A percentile compares a stretch with the other conserved stretches of the same genome.
Evolutionary conservation across 2,797 vertebrate species (phyloP).

Genomic region (Pelochelys cantorii): DNA sequence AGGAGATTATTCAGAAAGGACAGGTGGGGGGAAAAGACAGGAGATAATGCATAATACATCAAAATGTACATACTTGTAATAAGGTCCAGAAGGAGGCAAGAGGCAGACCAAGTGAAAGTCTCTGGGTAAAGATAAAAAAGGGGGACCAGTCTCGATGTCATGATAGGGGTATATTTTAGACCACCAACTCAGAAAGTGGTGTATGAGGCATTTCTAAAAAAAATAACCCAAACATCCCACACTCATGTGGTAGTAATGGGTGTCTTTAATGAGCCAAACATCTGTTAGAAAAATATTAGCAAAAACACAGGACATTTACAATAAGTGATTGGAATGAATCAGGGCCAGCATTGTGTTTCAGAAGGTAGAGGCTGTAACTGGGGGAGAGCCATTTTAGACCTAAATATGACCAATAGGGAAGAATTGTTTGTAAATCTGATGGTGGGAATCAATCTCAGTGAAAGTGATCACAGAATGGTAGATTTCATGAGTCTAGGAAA

Average conservation of each 20-base stretch:
- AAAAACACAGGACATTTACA: background rate
- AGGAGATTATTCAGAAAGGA: background rate
- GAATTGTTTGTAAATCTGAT: background rate
- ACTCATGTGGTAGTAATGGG: background rate
- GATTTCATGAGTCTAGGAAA: background rate
- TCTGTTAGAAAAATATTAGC: background rate
- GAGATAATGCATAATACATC: background rate
- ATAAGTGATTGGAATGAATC: background rate
- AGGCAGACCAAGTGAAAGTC: background rate
- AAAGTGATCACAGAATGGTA: background rate
- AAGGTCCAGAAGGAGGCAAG: background rate
- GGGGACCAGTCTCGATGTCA: background rate
- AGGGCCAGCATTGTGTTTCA: background rate
- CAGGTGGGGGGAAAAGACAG: background rate
- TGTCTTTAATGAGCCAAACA: background rate
- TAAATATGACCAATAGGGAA: too few species aligned
- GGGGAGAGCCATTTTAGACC: background rate
- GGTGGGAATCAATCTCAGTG: background rate
- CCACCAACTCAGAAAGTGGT: background rate
- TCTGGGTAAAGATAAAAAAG: background rate
- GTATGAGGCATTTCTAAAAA: background rate
- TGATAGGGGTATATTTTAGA: background rate
- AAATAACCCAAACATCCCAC: background rate
- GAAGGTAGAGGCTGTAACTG: background rate
- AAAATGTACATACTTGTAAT: background rate